Evolutionary conservation across 2,888 invertebrate genomes (phyloP), one percentile per base, ranked within the genome.

Genomic region (Metopia argyrocephala): DNA sequence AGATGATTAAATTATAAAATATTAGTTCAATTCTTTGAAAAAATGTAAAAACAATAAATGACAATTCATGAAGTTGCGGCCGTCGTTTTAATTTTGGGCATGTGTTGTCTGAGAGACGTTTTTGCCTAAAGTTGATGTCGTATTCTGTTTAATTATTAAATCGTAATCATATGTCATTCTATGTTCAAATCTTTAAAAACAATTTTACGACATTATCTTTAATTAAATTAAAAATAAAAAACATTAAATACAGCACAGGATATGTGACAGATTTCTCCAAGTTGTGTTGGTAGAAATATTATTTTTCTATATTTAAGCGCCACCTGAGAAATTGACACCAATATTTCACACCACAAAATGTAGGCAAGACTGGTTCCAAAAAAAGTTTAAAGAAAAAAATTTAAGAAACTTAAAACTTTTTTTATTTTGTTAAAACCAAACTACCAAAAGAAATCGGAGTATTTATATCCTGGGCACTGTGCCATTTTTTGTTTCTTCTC

Each of bases 381-480:
- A 31, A 64, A 20, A 65, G 61, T 3, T 7, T 18, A 62, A n/a
- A 50, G 31, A 25, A 12, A 56, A 0, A 31, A 31, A 31, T 12
- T 31, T 31, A 12, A 56, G 59, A 18, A 59, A 46, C 9, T 45
- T 28, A 20, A 62, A 31, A 62, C 52, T 68, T 64, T 73, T 69
- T 27, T 9, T 12, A 3, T 5, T 25, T 25, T 2, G 27, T 18
- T 9, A 18, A 20, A 62, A 56, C 20, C 21, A 46, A 76, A 48
- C 65, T 52, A 7, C 54, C 15, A 66, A 59, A 20, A 65, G 71
- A 80, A 74, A 78, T 56, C 64, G 68, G 59, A 75, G 75, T 65
- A 68, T 66, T 75, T 75, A 18, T 78, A 78, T 83, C 82, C 84
- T 83, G 82, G 76, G 56, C 66, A 82, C 76, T 83, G 74, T 79